These are phyloP conservation scores for Brachionus rubens DNA, from an alignment of 1,140 invertebrate species.

Conservation along the genomic window DNA sequence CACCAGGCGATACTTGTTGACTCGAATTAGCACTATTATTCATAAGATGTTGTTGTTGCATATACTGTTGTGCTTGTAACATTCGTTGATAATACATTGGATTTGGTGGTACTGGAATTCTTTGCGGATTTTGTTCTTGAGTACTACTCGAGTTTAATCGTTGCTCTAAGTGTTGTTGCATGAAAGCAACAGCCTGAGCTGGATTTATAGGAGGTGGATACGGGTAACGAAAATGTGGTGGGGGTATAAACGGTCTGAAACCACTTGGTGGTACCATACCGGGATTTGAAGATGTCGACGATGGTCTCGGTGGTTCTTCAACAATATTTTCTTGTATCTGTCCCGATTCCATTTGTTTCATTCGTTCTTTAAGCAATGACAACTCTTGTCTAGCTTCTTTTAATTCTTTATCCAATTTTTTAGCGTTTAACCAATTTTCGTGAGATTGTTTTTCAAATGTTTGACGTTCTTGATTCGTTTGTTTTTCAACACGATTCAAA, in stretches of 20 bases:
- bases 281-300: constrained; percentile 23
- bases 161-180: constrained; percentile 34
- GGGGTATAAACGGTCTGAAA: constrained; percentile 20
- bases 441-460: constrained; percentile 45
- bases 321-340: not conserved
- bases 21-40: constrained; percentile 11
- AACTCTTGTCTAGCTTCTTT: constrained; percentile 20
- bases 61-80: not conserved
- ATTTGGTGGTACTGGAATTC: not conserved
- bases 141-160: not conserved
- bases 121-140: not conserved
- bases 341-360: not conserved
- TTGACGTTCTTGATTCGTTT: constrained; percentile 28
- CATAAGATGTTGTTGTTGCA: constrained; percentile 18
- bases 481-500: constrained; percentile 36
- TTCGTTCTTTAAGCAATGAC: not conserved
- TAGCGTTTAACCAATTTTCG: constrained; percentile 44
- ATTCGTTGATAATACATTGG: too few species aligned
- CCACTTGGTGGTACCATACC: not conserved
- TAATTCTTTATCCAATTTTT: constrained; percentile 43
- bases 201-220: constrained; percentile 26
- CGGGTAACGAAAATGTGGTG: not conserved
- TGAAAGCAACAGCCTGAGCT: constrained; percentile 21
- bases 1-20: constrained; percentile 32
- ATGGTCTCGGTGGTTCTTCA: constrained; percentile 2